These are phyloP conservation scores for Epiblema foenella DNA, from an alignment of 2,888 invertebrate species.

Conservation along the genomic window DNA sequence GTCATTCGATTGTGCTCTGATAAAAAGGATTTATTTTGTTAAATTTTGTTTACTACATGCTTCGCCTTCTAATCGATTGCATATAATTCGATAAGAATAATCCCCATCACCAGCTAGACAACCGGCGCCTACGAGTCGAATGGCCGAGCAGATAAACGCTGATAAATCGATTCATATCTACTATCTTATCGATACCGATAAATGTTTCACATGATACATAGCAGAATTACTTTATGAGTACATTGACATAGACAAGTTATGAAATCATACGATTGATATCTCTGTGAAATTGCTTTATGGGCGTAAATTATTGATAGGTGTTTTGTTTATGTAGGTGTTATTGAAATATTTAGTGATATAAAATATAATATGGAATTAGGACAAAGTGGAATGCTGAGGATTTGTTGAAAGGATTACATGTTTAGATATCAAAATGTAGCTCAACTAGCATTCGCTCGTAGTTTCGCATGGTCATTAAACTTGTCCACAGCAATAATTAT, in stretches of 20 bases:
- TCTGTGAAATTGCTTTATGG: conserved; percentile 32
- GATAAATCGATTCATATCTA: conserved; percentile 50
- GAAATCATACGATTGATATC: conserved; percentile 40
- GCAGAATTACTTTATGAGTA: conserved; percentile 40
- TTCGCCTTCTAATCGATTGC: conserved; percentile 9
- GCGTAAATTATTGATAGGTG: not conserved
- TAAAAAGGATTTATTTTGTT: not conserved
- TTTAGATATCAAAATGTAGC: not conserved
- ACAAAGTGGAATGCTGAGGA: not conserved
- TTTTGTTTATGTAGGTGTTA: conserved; percentile 16
- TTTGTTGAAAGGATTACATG: not conserved
- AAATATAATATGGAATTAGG: not conserved
- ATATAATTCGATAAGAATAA: conserved; percentile 25
- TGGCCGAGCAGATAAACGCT: conserved; percentile 60
- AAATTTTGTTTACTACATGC: conserved; percentile 7
- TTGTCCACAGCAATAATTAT: too few species aligned
- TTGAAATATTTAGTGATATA: not conserved
- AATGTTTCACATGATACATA: conserved; percentile 48
- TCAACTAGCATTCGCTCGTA: not conserved
- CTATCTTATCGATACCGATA: conserved; percentile 55
- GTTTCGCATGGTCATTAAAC: too few species aligned
- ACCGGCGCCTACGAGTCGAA: conserved; percentile 67
- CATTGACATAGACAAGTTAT: conserved; percentile 42
- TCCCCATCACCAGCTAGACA: conserved; percentile 46
- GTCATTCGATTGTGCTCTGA: not conserved